These are phyloP conservation scores for Nesometra sesokonis DNA, from an alignment of 35 echinoderm and acorn worm species.

Conservation along the genomic window DNA sequence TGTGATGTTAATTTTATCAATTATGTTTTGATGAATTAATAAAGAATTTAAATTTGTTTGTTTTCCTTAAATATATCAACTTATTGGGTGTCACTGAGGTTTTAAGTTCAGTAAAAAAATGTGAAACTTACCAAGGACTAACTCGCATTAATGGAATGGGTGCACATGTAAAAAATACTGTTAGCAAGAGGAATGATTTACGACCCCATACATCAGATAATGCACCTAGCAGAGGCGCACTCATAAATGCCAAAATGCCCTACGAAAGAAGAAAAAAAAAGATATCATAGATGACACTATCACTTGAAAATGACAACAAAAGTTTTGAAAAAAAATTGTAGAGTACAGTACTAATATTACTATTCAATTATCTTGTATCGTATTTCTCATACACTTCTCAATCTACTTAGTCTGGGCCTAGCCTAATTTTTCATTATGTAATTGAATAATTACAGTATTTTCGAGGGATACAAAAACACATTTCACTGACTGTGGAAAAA, in stretches of 20 bases:
- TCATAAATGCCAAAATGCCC: conserved; percentile 87
- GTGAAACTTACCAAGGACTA: conserved; percentile 65
- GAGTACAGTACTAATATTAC: too few relatives aligned
- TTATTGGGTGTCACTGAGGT: too few relatives aligned
- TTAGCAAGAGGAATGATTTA: conserved; percentile 95
- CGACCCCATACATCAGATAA: conserved; percentile 99
- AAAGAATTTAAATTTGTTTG: too few relatives aligned
- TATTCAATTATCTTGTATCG: background rate
- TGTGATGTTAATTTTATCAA: too few relatives aligned
- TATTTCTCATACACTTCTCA: background rate
- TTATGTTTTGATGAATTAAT: too few relatives aligned
- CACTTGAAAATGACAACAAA: background rate
- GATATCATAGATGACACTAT: background rate
- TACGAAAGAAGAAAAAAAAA: conserved; percentile 16
- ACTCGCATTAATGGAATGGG: conserved; percentile 95
- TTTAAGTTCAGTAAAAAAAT: background rate
- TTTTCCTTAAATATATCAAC: too few relatives aligned
- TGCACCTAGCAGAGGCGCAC: conserved; percentile 86
- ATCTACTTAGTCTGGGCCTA: too few relatives aligned
- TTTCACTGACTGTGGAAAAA: too few relatives aligned
- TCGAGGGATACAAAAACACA: too few relatives aligned
- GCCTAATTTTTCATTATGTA: too few relatives aligned
- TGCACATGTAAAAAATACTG: conserved; percentile 99
- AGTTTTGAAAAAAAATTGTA: too few relatives aligned
- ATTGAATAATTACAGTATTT: too few relatives aligned